Base-by-base conservation (phyloP, 2,888 invertebrate genomes). In the Dinocampus coccinellae region DNA sequence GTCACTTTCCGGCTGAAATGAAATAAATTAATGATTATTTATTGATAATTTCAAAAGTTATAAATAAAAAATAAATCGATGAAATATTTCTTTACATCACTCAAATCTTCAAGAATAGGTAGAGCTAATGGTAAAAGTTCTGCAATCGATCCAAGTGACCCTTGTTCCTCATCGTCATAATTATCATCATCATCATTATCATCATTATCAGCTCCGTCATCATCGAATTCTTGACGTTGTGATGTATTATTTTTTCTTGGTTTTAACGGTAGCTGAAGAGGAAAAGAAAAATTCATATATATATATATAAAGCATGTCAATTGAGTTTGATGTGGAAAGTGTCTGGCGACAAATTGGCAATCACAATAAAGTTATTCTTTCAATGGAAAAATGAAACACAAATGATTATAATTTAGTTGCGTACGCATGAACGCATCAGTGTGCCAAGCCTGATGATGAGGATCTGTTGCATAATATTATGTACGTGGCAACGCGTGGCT, bases 71-170 rank as follows among this genome's bases (percentile, higher is more conserved):
- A 65, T 55, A 13, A 58, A 68, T 67, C 9, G 47, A 9, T 20
- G 53, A 61, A 9, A 52, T n/a, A n/a, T 55, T 52, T 52, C 74
- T 81, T 83, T 82, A 87, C 87, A 64, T 87, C 84, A 76, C 86
- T 87, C 11, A 87, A 80, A 68, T 87, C 87, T 72, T 87, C 85
- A 22, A 87, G 76, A 71, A 87, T 81, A 0, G 87, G 87, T 2
- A 81, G 77, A n/a, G 82, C 76, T 4, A 87, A 69, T 2, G 85
- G 85, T 36, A 87, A 60, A 2, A 87, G 76, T 13, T 84, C 84
- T 29, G 83, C 63, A 4, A 87, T 9, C 1, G 83, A 79, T 65
- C 83, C 80, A n/a, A 87, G 68, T 0, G 84, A 85, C 34, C 86
- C 86, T 62, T 63, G 39, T 20, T 70, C 73, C 3, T 67, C 67